A percentile compares a stretch with the other conserved stretches of the same genome.
Evolutionary conservation across 2,113 vertebrate genomes (phyloP).

Genomic region (Chamaea fasciata): DNA sequence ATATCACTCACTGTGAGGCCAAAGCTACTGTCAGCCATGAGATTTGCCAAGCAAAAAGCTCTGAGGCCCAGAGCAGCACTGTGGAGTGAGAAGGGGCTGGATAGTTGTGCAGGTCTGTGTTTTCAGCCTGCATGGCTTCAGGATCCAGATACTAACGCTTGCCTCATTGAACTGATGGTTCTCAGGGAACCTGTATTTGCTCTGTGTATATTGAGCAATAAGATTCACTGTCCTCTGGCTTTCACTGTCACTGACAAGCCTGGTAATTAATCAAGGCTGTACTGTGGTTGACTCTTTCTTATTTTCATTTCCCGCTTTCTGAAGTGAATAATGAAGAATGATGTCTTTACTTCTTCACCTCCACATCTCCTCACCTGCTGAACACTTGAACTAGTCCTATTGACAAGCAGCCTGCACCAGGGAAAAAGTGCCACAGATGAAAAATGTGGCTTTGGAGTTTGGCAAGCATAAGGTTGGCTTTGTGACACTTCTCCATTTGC

Average conservation of each 20-base stretch:
- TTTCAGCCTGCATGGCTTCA: constrained; percentile 9
- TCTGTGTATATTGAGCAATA: not conserved
- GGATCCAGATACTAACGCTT: not conserved
- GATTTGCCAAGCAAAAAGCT: not conserved
- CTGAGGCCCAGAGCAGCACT: not conserved
- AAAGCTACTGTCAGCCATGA: not conserved
- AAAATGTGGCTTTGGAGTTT: constrained; percentile 49
- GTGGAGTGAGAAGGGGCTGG: not conserved
- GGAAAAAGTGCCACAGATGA: constrained; percentile 51
- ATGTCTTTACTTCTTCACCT: constrained; percentile 59
- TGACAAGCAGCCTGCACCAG: constrained; percentile 29
- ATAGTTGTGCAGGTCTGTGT: not conserved
- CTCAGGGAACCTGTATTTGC: constrained; percentile 9
- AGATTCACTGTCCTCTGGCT: constrained; percentile 15
- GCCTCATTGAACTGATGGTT: constrained; percentile 18
- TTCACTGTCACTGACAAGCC: constrained; percentile 46
- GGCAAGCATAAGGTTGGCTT: constrained; percentile 17
- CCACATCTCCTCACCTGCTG: constrained; percentile 18
- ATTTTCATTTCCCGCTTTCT: constrained; percentile 25
- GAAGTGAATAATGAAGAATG: constrained; percentile 68
- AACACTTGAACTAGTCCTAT: constrained; percentile 25
- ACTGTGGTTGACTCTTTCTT: constrained; percentile 23
- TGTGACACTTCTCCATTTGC: constrained; percentile 41
- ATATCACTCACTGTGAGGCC: not conserved
- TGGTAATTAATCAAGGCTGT: constrained; percentile 70